Evolutionary conservation across 2,797 vertebrate species (phyloP), one percentile per base, ranked within the genome.

Genomic region (Eulemur coronatus): DNA sequence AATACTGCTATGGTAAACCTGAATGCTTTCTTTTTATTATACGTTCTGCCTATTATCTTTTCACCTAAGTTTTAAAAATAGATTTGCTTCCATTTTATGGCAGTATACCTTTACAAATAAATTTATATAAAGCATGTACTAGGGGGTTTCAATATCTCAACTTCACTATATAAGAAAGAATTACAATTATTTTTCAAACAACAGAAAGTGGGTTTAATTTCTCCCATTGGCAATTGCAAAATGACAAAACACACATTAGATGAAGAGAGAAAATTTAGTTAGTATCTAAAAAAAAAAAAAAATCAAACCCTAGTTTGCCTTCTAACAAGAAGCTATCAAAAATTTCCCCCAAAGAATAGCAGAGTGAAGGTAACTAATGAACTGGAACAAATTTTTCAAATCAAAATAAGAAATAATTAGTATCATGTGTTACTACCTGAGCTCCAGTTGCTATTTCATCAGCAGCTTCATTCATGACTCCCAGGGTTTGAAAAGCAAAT

Each of bases 361-460:
- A 33, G 46, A 7, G 76, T 5, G 11, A 33, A 26, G 3, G 63
- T 82, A 43, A 38, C 13, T 78, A 80, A 1, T 69, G 85, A 22
- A 70, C n/a, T 80, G 17, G 6, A 67, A 79, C 7, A 91, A 80
- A 57, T 35, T 8, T 88, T 28, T 65, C 24, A 94, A 5, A 73
- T 15, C 24, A 76, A 96, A 97, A 79, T 43, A 13, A 82, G 63
- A 88, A 61, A 6, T 7, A 87, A 67, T 85, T 52, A 90, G n/a
- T 3, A 59, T 52, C 41, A 69, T 0, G n/a, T 75, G 70, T 81
- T 67, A 94, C 33, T 99, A 99, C 99, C 99, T 99, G 99, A 98
- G 99, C 99, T 91, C 99, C 99, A 46, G 99, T 99, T 95, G 99
- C 99, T 93, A 99, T 99, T 98, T 99, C 99, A 98, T 99, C 99